These are phyloP conservation scores for Falco punctatus DNA, from an alignment of 2,113 vertebrate species.

Conservation along the genomic window DNA sequence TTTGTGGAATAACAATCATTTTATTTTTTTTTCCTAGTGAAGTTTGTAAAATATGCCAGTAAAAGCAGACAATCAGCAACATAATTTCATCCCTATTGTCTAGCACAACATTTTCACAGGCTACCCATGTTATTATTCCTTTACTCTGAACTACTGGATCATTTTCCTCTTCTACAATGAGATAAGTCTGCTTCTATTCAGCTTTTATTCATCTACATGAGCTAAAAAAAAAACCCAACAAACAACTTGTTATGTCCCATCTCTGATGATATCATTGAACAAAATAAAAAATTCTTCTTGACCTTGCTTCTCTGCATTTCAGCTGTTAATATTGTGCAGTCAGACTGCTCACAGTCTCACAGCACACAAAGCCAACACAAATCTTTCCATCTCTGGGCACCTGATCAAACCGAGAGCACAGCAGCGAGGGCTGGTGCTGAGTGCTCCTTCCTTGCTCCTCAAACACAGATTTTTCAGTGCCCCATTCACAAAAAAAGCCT, in stretches of 20 bases:
- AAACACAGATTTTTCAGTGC: background rate
- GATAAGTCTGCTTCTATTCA: background rate
- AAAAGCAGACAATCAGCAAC: background rate
- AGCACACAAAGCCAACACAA: background rate
- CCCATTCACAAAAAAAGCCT: background rate
- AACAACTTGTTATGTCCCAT: background rate
- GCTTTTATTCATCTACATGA: background rate
- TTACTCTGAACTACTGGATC: background rate
- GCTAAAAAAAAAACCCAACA: background rate
- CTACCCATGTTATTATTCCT: background rate
- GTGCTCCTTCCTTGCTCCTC: background rate
- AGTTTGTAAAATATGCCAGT: background rate
- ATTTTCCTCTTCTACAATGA: background rate
- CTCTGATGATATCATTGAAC: background rate
- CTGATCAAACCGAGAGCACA: fast-evolving
- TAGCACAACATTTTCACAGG: background rate
- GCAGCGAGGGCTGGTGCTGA: fast-evolving
- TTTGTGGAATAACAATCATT: background rate
- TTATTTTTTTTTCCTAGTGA: background rate
- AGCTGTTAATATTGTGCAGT: background rate
- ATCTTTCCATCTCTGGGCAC: background rate
- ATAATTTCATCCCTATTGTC: background rate
- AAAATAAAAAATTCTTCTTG: background rate
- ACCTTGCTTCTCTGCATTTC: background rate
- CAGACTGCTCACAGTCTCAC: background rate